Evolutionary conservation across 2,797 vertebrate species (phyloP).

Genomic region (Enteromius mattozi): DNA sequence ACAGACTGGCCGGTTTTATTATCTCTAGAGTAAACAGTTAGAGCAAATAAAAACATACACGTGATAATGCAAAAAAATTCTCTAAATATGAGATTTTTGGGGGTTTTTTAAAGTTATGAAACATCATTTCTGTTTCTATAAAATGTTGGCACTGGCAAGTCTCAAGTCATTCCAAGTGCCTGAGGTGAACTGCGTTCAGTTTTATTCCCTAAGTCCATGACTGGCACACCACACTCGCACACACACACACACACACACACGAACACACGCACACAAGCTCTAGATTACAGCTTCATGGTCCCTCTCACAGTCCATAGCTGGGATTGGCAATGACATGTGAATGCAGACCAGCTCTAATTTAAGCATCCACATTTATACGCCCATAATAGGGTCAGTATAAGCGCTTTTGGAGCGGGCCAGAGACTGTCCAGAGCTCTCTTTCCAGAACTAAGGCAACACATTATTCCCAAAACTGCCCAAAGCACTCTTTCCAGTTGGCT

Average conservation of each 20-base stretch:
- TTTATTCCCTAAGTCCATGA: slow-evolving; percentile 21
- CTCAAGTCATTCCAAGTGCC: slow-evolving; percentile 32
- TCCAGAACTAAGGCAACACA: slow-evolving; percentile 65
- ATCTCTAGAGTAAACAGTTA: background rate
- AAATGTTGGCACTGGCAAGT: slow-evolving; percentile 44
- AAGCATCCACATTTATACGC: slow-evolving; percentile 82
- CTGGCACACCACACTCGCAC: slow-evolving; percentile 26
- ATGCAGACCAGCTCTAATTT: slow-evolving; percentile 81
- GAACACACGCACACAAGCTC: slow-evolving; percentile 55
- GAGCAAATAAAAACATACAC: background rate
- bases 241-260: slow-evolving; percentile 43
- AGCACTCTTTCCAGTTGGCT: background rate
- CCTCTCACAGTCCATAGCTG: slow-evolving; percentile 79
- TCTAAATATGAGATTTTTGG: background rate
- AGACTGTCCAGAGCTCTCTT: slow-evolving; percentile 66
- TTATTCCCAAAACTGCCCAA: slow-evolving; percentile 46
- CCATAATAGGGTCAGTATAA: slow-evolving; percentile 81
- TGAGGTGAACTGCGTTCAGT: slow-evolving; percentile 19
- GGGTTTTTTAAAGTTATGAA: slow-evolving; percentile 13
- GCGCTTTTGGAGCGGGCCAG: slow-evolving; percentile 70
- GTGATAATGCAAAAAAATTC: background rate
- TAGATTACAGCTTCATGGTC: slow-evolving; percentile 80
- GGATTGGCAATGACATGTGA: slow-evolving; percentile 82
- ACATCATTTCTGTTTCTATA: slow-evolving; percentile 18
- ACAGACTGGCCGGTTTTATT: background rate